Evolutionary conservation across 2,113 vertebrate species (phyloP), one percentile per base, ranked within the genome.

Genomic region (Lepus americanus): DNA sequence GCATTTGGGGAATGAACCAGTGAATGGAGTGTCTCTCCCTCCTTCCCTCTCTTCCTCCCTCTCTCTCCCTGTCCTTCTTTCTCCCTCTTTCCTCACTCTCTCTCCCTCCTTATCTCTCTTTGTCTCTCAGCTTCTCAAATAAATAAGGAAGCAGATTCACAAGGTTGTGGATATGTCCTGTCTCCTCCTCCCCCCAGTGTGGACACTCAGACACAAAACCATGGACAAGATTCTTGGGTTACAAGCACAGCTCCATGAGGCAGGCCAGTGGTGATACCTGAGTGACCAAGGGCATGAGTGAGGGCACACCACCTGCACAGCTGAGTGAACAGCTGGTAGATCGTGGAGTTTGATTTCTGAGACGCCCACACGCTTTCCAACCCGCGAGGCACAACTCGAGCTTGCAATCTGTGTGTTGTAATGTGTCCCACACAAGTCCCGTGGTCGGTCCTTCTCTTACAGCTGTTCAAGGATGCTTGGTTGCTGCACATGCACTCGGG

Each of bases 391-490:
- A 9, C 77, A 5, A 31, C 80, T 19, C 55, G 44, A 61, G 79
- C 19, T 23, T 8, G 23, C 4, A 36, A 20, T 87, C 6, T 95
- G 20, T 61, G 53, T 87, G 10, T 6, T 19, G 20, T 59, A 9
- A 25, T 22, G 1, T 1, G 0, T 22, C 53, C 10, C 36, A 10
- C 36, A 92, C 66, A 44, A 96, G 36, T 78, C 55, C 66, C 66
- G 0, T 59, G 76, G 23, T 64, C 31, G 79, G 53, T 23, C 73
- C 66, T 93, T 84, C n/a, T 86, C 94, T 81, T 77, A 0, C 97
- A 99, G 99, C 98, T 99, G 20, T 99, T 99, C 89, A 99, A 99
- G 96, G 99, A 99, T 0, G 99, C 99, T 73, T 99, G 99, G 99
- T 90, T 99, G 70, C 98, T 99, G 94, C 99, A 99, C 98, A 99